These are phyloP conservation scores for Rhingia rostrata DNA, from an alignment of 2,888 invertebrate genomes.

Conservation along the genomic window DNA sequence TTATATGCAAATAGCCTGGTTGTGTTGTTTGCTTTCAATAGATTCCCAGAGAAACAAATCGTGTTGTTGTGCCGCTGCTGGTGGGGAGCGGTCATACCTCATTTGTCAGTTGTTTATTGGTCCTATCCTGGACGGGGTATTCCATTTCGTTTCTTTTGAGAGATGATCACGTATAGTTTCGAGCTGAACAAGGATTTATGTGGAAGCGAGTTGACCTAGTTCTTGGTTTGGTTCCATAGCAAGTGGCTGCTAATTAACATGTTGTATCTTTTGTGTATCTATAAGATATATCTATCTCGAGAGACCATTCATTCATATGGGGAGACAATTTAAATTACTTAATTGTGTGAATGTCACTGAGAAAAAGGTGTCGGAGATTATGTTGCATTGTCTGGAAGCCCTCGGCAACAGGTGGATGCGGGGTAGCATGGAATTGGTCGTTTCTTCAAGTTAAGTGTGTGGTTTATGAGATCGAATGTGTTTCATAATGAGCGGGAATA, in stretches of 20 bases:
- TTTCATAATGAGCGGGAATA: background rate
- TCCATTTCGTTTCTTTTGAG: conserved; percentile 25
- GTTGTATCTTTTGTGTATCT: conserved; percentile 26
- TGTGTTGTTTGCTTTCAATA: conserved; percentile 9
- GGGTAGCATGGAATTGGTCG: background rate
- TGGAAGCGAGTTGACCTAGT: conserved; percentile 31
- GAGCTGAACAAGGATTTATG: conserved; percentile 40
- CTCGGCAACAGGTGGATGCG: background rate
- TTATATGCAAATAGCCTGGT: conserved; percentile 44
- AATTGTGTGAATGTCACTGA: conserved; percentile 33
- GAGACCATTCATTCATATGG: conserved; percentile 14
- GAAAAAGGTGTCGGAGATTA: conserved; percentile 32
- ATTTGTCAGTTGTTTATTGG: conserved; percentile 31
- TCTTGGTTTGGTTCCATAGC: background rate
- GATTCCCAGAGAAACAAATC: background rate
- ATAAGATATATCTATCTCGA: conserved; percentile 14
- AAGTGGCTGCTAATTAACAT: conserved; percentile 50
- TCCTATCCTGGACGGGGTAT: background rate
- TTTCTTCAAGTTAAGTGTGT: background rate
- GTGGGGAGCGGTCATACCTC: conserved; percentile 31
- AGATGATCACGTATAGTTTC: conserved; percentile 8
- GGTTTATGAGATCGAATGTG: conserved; percentile 5
- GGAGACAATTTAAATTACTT: conserved; percentile 36
- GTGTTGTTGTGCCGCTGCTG: background rate
- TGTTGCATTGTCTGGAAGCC: conserved; percentile 16